Percentiles rank a stretch among this genome's conserved stretches.
Evolutionary conservation across 2,113 vertebrate genomes (phyloP).

Genomic region (Kryptolebias marmoratus): DNA sequence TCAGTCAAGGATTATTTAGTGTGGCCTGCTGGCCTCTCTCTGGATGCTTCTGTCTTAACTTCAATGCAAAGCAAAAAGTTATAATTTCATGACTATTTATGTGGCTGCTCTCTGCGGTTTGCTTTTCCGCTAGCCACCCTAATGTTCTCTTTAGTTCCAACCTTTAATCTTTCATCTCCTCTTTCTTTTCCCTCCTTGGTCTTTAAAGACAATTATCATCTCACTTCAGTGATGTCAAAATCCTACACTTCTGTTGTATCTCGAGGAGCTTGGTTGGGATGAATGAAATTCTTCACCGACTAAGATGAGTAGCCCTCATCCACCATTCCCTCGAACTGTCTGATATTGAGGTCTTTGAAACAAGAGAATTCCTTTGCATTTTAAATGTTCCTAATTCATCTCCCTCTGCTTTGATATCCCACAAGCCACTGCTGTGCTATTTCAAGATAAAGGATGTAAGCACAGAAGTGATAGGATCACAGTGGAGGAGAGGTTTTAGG

Average conservation of each 20-base stretch:
- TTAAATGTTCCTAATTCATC: slow-evolving; percentile 73
- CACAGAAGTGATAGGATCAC: slow-evolving; percentile 56
- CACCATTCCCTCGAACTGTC: slow-evolving; percentile 51
- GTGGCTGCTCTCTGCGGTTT: slow-evolving; percentile 84
- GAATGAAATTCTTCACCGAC: slow-evolving; percentile 77
- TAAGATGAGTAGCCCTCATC: slow-evolving; percentile 65
- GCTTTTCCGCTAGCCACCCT: slow-evolving; percentile 81
- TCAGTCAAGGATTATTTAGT: slow-evolving; percentile 99
- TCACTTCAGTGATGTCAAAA: slow-evolving; percentile 75
- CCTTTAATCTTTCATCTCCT: slow-evolving; percentile 84
- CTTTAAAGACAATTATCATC: slow-evolving; percentile 84
- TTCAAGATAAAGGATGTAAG: slow-evolving; percentile 69
- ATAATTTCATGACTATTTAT: slow-evolving; percentile 99
- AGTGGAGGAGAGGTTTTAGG: slow-evolving; percentile 55
- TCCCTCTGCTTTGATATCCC: slow-evolving; percentile 59
- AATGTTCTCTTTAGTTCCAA: slow-evolving; percentile 83
- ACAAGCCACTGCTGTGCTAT: slow-evolving; percentile 47
- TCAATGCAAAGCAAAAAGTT: slow-evolving; percentile 98
- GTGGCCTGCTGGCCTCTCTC: slow-evolving; percentile 96
- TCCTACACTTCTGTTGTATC: slow-evolving; percentile 71
- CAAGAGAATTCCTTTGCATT: slow-evolving; percentile 72
- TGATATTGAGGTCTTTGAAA: slow-evolving; percentile 73
- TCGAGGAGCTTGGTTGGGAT: slow-evolving; percentile 76
- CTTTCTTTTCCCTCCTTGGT: slow-evolving; percentile 76
- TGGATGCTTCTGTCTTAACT: slow-evolving; percentile 92